Evolutionary conservation across 2,797 vertebrate species (phyloP).

Genomic region (Centropyge bicolor): DNA sequence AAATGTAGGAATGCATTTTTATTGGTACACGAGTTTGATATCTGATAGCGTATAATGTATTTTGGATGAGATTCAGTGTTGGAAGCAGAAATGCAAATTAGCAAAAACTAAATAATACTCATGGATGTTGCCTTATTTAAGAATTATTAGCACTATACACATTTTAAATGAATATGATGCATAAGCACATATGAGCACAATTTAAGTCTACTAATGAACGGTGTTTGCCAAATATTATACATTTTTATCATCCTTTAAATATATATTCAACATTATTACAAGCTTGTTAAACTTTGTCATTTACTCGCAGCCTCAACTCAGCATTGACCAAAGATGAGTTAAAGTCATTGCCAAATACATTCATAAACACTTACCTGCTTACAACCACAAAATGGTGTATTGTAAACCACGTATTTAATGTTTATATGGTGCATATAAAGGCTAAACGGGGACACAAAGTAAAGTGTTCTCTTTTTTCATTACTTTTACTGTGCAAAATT

Average conservation of each 20-base stretch:
- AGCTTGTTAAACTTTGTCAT: neutral
- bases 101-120: neutral
- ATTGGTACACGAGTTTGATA: neutral
- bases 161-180: neutral
- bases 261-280: neutral
- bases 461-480: conserved; percentile 9
- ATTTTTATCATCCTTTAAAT: neutral
- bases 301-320: neutral
- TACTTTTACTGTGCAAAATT: neutral
- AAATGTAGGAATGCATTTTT: too few relatives aligned
- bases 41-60: too few relatives aligned
- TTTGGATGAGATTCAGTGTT: neutral
- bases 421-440: neutral
- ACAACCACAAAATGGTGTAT: neutral
- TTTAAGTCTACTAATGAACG: neutral
- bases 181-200: too few relatives aligned
- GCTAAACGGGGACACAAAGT: neutral
- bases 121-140: neutral
- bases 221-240: neutral
- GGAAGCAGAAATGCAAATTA: neutral
- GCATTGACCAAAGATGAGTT: neutral
- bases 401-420: neutral
- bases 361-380: neutral
- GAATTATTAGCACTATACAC: neutral
- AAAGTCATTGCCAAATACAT: neutral